Evolutionary conservation across 2,888 invertebrate species (phyloP), one percentile per base, ranked within the genome.

Genomic region (Troglohyphantes excavatus): DNA sequence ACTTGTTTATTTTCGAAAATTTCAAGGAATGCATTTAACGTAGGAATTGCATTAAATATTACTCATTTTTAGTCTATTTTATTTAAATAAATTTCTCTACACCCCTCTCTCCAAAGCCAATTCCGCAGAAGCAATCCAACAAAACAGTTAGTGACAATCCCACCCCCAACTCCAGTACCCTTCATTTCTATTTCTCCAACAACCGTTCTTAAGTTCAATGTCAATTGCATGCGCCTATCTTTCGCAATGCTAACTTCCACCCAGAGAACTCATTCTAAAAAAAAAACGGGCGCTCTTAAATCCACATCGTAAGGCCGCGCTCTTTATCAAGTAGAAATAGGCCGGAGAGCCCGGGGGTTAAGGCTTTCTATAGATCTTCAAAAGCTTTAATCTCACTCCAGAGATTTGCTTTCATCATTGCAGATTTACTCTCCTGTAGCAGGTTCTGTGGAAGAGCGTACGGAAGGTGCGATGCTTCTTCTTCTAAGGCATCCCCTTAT

Each of bases 381-480:
- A 81, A 85, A 82, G 82, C 88, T 89, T 89, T 89, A 89, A 89
- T 89, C 88, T 83, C 82, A 82, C 88, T 89, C 88, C 70, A 26
- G 88, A 89, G 88, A 82, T 82, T 89, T 82, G 82, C 88, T 89
- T 82, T 89, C 88, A 89, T 89, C 88, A 82, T 82, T 27, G 82
- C 59, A 89, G 88, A 89, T 89, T 89, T 89, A 89, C 88, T 82
- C 76, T 76, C 67, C 82, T 82, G 75, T 65, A 75, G 81, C 17
- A 9, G 33, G n/a, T n/a, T n/a, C 33, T 26, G 33, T 33, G 68
- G 86, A 53, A 61, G 70, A 70, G 79, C 53, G 72, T 70, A 79
- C 76, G 33, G 33, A 33, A 29, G 85, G 68, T 43, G 53, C 63
- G 53, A 88, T 88, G 87, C 67, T 88, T 70, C 81, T 81, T 75